Conservation (phyloP, 1,140 invertebrate genomes). For the Sinonovacula constricta region DNA sequence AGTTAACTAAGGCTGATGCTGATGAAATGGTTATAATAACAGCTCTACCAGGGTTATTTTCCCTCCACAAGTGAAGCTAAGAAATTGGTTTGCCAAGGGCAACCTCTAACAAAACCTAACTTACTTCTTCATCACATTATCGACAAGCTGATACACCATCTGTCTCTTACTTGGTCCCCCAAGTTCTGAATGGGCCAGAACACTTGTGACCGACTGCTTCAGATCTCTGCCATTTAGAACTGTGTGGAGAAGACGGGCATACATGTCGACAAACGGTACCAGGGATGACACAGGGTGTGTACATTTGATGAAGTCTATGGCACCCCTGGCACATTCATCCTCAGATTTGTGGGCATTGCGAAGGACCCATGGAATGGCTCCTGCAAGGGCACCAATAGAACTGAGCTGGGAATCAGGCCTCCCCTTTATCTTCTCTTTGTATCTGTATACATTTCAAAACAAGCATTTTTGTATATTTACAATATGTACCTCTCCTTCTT, state of each 20-base stretch:
- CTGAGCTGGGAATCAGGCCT: slow-evolving; percentile 64
- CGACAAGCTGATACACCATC: slow-evolving; percentile 54
- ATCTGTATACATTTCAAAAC: slow-evolving; percentile 54
- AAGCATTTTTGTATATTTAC: background rate
- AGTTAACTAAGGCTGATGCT: too few relatives aligned
- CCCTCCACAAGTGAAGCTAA: too few relatives aligned
- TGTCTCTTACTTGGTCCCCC: slow-evolving; percentile 65
- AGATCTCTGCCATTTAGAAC: slow-evolving; percentile 67
- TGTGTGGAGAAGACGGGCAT: slow-evolving; percentile 65
- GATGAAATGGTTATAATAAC: too few relatives aligned
- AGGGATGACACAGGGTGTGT: slow-evolving; percentile 68
- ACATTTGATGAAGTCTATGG: slow-evolving; percentile 67
- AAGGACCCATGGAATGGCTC: slow-evolving; percentile 70
- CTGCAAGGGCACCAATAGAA: slow-evolving; percentile 64
- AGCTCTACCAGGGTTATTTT: too few relatives aligned
- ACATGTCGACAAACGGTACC: slow-evolving; percentile 67
- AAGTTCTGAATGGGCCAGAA: slow-evolving; percentile 59
- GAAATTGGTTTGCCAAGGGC: too few relatives aligned
- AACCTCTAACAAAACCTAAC: too few relatives aligned
- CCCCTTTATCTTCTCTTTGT: slow-evolving; percentile 46
- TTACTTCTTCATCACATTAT: too few relatives aligned
- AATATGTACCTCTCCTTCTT: too few relatives aligned
- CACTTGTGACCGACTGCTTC: slow-evolving; percentile 54
- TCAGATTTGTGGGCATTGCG: slow-evolving; percentile 64
- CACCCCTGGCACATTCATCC: slow-evolving; percentile 63